Conservation (phyloP, 2,113 vertebrate species). For the Chaenocephalus aceratus region DNA sequence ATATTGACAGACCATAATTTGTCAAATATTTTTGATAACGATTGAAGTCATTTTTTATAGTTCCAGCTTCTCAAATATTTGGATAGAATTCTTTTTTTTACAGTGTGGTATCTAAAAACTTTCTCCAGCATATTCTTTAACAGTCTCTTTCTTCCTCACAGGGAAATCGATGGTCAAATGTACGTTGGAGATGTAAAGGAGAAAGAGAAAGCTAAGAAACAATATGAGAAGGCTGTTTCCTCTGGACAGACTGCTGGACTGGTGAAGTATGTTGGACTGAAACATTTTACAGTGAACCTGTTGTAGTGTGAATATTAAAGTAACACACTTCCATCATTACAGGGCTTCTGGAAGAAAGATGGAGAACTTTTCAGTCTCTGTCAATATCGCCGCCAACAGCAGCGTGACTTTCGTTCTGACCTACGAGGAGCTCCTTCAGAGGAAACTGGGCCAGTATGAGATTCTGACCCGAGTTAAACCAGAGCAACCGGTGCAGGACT, state of each 20-base stretch:
- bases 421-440: conserved; percentile 93
- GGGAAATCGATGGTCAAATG: conserved; percentile 88
- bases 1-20: too few species aligned
- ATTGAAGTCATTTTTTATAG: too few species aligned
- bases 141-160: conserved; percentile 57
- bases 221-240: conserved; percentile 91
- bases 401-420: conserved; percentile 89
- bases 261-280: conserved; percentile 85
- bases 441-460: conserved; percentile 88
- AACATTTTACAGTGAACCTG: conserved; percentile 54
- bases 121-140: background rate
- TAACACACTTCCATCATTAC: background rate
- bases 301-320: background rate
- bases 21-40: too few species aligned
- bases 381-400: conserved; percentile 88
- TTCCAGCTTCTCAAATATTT: too few species aligned
- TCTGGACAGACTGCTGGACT: conserved; percentile 91
- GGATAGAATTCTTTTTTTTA: too few species aligned
- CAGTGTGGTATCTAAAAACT: too few species aligned
- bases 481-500: conserved; percentile 87
- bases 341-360: conserved; percentile 92
- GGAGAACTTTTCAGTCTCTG: conserved; percentile 92
- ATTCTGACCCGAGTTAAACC: conserved; percentile 91
- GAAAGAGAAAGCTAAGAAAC: conserved; percentile 90
- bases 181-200: conserved; percentile 92